Evolutionary conservation across 2,797 vertebrate species (phyloP).

Genomic region (Anguilla megastoma): DNA sequence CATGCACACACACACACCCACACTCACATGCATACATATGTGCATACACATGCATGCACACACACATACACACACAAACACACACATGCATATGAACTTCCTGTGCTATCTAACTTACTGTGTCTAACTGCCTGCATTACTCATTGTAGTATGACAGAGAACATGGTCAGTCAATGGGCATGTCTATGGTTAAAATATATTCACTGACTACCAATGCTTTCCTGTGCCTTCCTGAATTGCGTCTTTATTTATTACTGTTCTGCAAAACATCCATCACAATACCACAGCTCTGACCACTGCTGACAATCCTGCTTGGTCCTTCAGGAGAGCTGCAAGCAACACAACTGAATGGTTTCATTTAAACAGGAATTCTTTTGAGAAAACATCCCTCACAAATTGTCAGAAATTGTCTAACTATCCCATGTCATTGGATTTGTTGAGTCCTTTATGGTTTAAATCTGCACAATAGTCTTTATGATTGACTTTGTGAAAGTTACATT

Average conservation of each 20-base stretch:
- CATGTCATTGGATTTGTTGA: not conserved
- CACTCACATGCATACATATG: not conserved
- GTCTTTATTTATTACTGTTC: not conserved
- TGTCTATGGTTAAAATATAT: not conserved
- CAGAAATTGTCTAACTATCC: not conserved
- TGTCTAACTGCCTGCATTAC: not conserved
- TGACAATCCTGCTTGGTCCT: not conserved
- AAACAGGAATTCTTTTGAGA: not conserved
- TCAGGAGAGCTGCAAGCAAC: not conserved
- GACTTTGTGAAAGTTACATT: too few relatives aligned
- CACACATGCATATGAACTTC: not conserved
- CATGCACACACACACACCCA: not conserved
- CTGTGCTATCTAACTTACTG: not conserved
- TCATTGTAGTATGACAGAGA: not conserved
- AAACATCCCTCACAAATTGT: not conserved
- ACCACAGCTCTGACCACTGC: not conserved
- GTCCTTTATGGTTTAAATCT: not conserved
- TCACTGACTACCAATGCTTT: not conserved
- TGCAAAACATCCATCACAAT: not conserved
- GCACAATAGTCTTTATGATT: not conserved
- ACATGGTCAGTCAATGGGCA: not conserved
- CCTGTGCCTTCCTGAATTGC: not conserved
- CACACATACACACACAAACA: not conserved
- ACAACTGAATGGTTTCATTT: not conserved
- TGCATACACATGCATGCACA: not conserved